These are phyloP conservation scores for Amphipoea lucens DNA, from an alignment of 2,888 invertebrate species.

Conservation along the genomic window DNA sequence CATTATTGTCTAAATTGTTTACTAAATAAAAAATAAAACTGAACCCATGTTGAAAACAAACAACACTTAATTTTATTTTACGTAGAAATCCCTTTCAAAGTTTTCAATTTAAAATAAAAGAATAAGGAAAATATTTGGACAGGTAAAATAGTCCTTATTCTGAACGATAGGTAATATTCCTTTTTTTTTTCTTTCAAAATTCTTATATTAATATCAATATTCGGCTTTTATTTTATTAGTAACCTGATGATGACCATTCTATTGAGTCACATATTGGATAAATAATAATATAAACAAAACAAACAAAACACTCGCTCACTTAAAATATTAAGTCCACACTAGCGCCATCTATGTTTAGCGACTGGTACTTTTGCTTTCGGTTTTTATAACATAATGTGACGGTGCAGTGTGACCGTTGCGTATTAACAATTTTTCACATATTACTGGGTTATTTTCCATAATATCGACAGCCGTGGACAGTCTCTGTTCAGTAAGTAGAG, in stretches of 20 bases:
- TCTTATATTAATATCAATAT: too few species aligned
- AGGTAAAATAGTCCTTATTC: too few species aligned
- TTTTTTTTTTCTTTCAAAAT: neutral
- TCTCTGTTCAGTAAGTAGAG: neutral
- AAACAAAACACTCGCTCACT: too few species aligned
- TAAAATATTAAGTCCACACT: neutral
- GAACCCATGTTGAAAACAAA: neutral
- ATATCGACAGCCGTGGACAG: neutral
- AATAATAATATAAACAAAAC: too few species aligned
- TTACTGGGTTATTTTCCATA: neutral
- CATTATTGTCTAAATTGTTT: neutral
- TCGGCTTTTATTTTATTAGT: neutral
- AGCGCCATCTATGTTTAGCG: slow-evolving; percentile 34
- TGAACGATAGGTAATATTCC: too few species aligned
- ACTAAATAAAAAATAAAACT: neutral
- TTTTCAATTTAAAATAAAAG: neutral
- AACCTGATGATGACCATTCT: neutral
- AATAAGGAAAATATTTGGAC: too few species aligned
- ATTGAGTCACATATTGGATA: neutral
- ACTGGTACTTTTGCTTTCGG: neutral
- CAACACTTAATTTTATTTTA: neutral
- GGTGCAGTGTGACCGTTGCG: too few species aligned
- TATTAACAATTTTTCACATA: neutral
- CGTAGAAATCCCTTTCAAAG: neutral
- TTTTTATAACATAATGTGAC: too few species aligned